A percentile compares a stretch with the other conserved stretches of the same genome.
Conservation (phyloP, 92 coral and sea anemone genomes). For the Porites lobata region DNA sequence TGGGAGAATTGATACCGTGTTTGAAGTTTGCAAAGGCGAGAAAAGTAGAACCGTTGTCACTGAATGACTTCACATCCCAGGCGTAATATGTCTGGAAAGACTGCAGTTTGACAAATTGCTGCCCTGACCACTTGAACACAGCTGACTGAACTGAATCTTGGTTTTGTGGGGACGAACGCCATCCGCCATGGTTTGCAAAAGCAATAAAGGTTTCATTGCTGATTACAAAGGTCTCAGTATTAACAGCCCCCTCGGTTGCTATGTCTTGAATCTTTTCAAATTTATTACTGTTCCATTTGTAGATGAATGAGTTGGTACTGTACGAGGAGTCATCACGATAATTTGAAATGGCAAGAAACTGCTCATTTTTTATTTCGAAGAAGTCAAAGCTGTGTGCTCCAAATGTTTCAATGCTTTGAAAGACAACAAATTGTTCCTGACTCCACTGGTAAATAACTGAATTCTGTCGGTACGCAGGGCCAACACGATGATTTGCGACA, state of each 20-base stretch:
- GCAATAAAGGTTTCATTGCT: not conserved
- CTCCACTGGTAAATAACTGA: slow-evolving; percentile 14
- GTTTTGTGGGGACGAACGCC: too few relatives aligned
- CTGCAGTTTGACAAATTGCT: slow-evolving; percentile 33
- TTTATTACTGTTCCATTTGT: slow-evolving; percentile 40
- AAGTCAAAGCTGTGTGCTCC: slow-evolving; percentile 9
- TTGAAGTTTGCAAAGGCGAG: slow-evolving; percentile 44
- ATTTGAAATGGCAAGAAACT: slow-evolving; percentile 41
- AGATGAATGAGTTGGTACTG: slow-evolving; percentile 33
- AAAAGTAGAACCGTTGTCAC: slow-evolving; percentile 31
- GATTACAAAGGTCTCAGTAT: slow-evolving; percentile 20
- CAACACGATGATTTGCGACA: slow-evolving; percentile 4
- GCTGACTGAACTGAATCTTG: not conserved
- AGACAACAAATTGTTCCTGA: not conserved
- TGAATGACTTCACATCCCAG: slow-evolving; percentile 34
- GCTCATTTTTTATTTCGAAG: slow-evolving; percentile 25
- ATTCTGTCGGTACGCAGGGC: not conserved
- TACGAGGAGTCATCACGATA: not conserved
- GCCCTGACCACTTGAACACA: slow-evolving; percentile 53
- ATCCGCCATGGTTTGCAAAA: too few relatives aligned
- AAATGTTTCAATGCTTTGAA: slow-evolving; percentile 1
- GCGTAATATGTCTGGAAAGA: slow-evolving; percentile 15
- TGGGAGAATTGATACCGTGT: not conserved
- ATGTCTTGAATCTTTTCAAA: slow-evolving; percentile 47
- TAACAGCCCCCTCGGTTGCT: slow-evolving; percentile 38